Base-by-base conservation (phyloP, 2,797 vertebrate genomes). In the Melanotaenia nigrans region DNA sequence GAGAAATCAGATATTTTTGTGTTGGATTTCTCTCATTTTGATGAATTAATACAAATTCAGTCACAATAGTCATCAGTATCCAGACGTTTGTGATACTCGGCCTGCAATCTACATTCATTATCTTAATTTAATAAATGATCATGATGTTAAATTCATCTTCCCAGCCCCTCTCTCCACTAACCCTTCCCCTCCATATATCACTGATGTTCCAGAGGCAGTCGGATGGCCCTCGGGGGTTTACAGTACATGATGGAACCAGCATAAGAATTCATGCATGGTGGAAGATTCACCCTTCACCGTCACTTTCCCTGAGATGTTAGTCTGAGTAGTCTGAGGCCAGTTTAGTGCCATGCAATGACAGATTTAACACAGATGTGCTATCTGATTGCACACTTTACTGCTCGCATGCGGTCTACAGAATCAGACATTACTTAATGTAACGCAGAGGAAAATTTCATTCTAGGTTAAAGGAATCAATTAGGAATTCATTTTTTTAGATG, bases 151-250 rank as follows among this genome's bases (percentile, higher is more conserved):
- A 40, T 47, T 61, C 61, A 12, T 36, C 36, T 32, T 35, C 73
- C 36, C 28, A n/a, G 28, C 25, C 35, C 33, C 38, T n/a, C 55
- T 28, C 33, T 28, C 22, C 24, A 12, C 45, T 22, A 9, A 4
- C 57, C 35, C 25, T 58, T 24, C 65, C 9, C 61, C 22, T 35
- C 40, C 69, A 7, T 25, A 14, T 28, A 45, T 62, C 68, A 63
- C 60, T 67, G 68, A 82, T 77, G 85, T 87, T 83, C 82, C 58
- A 64, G 49, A 75, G 66, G 75, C 71, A 59, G 81, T 86, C 64
- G 56, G 68, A 75, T 80, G 76, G 22, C 64, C 76, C 60, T 49
- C 30, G 9, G 66, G 68, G 67, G 61, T 59, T 73, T 83, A 81
- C 73, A 22, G 86, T 63, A 68, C 59, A 81, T 74, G 68, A 62